Conservation (phyloP, 2,113 vertebrate species). For the Oncorhynchus gorbuscha region DNA sequence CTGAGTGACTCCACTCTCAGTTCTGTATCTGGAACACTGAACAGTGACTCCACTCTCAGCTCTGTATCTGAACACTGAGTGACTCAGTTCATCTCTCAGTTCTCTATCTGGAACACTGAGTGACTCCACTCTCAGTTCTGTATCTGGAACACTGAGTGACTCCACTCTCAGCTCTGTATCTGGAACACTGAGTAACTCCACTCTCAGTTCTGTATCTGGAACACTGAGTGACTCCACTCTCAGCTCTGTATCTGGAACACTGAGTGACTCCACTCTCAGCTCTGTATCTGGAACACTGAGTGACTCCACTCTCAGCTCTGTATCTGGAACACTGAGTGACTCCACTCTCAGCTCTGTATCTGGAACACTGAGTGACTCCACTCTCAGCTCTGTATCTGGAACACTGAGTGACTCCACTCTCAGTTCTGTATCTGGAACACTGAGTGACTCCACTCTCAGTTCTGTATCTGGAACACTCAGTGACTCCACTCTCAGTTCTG, state of each 20-base stretch:
- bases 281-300: no score
- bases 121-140: conserved; percentile 1
- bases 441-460: not conserved
- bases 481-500: conserved; percentile 3
- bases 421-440: not conserved
- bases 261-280: not conserved
- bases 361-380: not conserved
- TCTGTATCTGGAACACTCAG: not conserved
- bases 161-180: not conserved
- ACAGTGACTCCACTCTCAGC: no score
- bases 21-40: no score
- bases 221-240: not conserved
- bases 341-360: conserved; percentile 8
- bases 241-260: conserved; percentile 1
- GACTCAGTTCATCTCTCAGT: no score
- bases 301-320: no score
- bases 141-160: not conserved
- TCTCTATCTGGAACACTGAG: no score
- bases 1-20: not conserved
- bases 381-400: no score
- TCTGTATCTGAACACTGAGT: no score
- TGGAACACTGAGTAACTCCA: no score
- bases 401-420: not conserved
- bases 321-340: not conserved
- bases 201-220: no score